Base-by-base conservation (phyloP, 2,113 vertebrate genomes). In the Mohoua ochrocephala region DNA sequence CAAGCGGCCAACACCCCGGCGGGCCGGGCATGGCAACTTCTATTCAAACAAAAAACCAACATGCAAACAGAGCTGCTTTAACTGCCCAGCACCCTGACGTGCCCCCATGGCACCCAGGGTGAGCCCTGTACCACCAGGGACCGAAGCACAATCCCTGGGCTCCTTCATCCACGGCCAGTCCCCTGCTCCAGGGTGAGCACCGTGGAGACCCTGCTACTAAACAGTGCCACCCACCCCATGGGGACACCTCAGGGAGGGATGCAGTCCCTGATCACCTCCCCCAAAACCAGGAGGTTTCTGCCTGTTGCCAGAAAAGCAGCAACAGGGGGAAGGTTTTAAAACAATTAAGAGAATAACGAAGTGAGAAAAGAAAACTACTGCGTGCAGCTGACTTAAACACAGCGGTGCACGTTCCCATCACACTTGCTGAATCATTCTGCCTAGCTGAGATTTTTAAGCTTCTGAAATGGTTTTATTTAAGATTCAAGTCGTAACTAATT, bases 151-250 rank as follows among this genome's bases (percentile, higher is more conserved):
- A 22, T 6, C 71, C 39, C 22, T 4, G 23, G 3, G 12, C 5
- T 47, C 50, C 63, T 11, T 41, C 4, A 37, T 14, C 52, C 65
- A 26, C 1, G 1, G 50, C 31, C 15, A 8, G 12, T 4, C 2
- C 20, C 49, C 26, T n/a, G 63, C 41, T 17, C 10, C 60, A 21
- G 78, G 41, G 23, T 23, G 67, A 49, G 5, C 15, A 37, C 15
- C 15, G 9, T 0, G 3, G 52, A 31, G 9, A 50, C 1, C 7
- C 24, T 0, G 5, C 52, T 1, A n/a, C 9, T 15, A 18, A 59
- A 15, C 14, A 0, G 30, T 8, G 42, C 11, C 53, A 31, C 5
- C 10, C 49, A 14, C 1, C 2, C 47, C 44, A 1, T 0, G 15
- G 60, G 60, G 81, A 44, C 44, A 37, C 13, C 24, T 10, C 18